Percentiles rank a stretch among this genome's conserved stretches.
These are phyloP conservation scores for Maylandia zebra DNA, from an alignment of 2,113 vertebrate species.

Conservation along the genomic window DNA sequence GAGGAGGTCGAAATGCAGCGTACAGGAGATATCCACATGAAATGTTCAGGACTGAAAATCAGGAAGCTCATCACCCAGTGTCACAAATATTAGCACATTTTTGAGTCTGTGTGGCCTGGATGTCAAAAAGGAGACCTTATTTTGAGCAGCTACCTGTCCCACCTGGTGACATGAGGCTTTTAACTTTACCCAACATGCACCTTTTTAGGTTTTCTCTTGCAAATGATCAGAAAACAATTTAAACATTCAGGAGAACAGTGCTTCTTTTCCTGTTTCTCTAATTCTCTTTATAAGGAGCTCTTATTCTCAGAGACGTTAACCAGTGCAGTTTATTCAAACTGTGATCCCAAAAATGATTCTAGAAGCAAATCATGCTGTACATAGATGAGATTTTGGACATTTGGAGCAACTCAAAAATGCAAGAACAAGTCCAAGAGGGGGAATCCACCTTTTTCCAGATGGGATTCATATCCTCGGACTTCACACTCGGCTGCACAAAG, in stretches of 20 bases:
- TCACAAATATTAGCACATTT: not conserved
- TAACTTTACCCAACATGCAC: not conserved
- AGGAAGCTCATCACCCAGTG: not conserved
- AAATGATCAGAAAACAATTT: not conserved
- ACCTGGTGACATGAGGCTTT: not conserved
- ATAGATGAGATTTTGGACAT: not conserved
- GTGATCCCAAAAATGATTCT: not conserved
- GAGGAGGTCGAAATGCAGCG: not conserved
- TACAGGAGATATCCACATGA: too few species aligned
- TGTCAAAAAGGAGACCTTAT: not conserved
- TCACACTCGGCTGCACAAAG: not conserved
- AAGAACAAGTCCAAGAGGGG: not conserved
- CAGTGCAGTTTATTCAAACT: not conserved
- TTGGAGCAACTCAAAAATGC: not conserved
- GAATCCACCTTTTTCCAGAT: not conserved
- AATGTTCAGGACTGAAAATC: not conserved
- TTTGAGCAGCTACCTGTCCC: not conserved
- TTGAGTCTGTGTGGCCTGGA: not conserved
- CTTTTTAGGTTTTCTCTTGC: not conserved
- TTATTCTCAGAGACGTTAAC: not conserved
- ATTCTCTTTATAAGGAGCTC: not conserved
- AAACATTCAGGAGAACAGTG: not conserved
- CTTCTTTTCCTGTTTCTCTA: not conserved
- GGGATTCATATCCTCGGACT: not conserved
- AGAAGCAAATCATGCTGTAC: not conserved